These are phyloP conservation scores for Telmatherina bonti DNA, from an alignment of 2,797 vertebrate genomes.

Conservation along the genomic window DNA sequence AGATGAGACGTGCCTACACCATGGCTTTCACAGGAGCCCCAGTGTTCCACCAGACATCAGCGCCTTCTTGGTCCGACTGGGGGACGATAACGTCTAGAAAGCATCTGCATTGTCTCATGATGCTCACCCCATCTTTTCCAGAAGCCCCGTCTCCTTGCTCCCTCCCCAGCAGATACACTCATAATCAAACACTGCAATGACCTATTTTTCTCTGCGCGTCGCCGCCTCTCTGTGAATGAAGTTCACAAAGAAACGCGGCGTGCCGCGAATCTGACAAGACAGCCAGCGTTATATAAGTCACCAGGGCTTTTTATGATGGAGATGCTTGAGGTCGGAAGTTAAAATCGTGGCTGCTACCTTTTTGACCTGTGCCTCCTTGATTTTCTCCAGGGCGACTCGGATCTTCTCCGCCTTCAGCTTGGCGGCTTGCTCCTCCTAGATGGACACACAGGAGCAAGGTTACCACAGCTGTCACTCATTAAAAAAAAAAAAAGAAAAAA, in stretches of 20 bases:
- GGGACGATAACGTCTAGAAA: conserved; percentile 20
- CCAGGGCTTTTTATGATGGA: not conserved
- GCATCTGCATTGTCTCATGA: conserved; percentile 44
- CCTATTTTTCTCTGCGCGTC: conserved; percentile 78
- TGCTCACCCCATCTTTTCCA: conserved; percentile 15
- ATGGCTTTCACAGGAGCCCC: conserved; percentile 8
- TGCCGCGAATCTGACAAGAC: conserved; percentile 34
- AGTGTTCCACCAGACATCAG: conserved; percentile 18
- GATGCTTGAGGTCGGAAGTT: not conserved
- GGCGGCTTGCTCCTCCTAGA: conserved; percentile 95
- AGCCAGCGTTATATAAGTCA: not conserved
- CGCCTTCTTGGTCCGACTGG: not conserved
- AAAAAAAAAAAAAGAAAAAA: conserved; percentile 4
- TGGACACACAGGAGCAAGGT: conserved; percentile 23
- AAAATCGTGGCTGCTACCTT: conserved; percentile 82
- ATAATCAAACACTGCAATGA: conserved; percentile 78
- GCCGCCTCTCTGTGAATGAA: conserved; percentile 60
- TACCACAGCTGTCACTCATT: conserved; percentile 11
- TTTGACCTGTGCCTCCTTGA: conserved; percentile 98
- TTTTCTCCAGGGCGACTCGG: conserved; percentile 95
- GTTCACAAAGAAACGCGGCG: conserved; percentile 64
- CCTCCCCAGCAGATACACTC: conserved; percentile 48
- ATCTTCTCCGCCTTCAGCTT: conserved; percentile 98
- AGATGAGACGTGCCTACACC: conserved; percentile 12
- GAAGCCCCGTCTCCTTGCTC: conserved; percentile 33